Conservation (phyloP, 2,888 invertebrate species). For the Elmis aenea region DNA sequence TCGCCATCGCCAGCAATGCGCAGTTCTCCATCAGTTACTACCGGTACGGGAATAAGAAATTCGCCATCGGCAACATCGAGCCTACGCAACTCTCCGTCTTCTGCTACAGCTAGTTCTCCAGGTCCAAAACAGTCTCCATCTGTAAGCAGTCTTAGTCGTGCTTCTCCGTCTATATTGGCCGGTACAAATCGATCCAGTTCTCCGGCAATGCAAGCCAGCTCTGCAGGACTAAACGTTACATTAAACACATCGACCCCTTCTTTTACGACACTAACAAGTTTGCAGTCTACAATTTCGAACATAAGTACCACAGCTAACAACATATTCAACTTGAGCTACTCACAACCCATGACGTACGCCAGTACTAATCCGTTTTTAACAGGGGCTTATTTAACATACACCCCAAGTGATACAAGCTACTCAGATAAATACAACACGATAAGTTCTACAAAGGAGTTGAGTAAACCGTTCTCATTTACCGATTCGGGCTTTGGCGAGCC, state of each 20-base stretch:
- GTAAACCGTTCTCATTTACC: slow-evolving; percentile 36
- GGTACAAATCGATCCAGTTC: slow-evolving; percentile 38
- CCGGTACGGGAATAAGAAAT: slow-evolving; percentile 35
- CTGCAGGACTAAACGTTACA: slow-evolving; percentile 59
- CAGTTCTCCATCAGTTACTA: slow-evolving; percentile 21
- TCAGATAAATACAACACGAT: slow-evolving; percentile 44
- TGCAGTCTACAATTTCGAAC: slow-evolving; percentile 40
- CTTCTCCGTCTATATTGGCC: slow-evolving; percentile 45
- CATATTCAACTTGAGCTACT: slow-evolving; percentile 34
- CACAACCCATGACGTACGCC: slow-evolving; percentile 43
- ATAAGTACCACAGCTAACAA: slow-evolving; percentile 38
- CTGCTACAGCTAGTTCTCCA: slow-evolving; percentile 38
- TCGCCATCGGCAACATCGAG: slow-evolving; percentile 42
- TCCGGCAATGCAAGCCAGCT: slow-evolving; percentile 51
- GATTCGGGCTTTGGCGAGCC: slow-evolving; percentile 25
- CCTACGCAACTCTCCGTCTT: slow-evolving; percentile 40
- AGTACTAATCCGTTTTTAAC: slow-evolving; percentile 59
- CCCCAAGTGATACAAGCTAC: slow-evolving; percentile 31
- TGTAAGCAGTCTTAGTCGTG: slow-evolving; percentile 41
- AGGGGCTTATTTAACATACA: slow-evolving; percentile 45
- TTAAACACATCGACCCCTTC: slow-evolving; percentile 48
- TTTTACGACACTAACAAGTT: slow-evolving; percentile 38
- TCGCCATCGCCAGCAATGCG: slow-evolving; percentile 42
- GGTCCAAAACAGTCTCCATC: slow-evolving; percentile 41
- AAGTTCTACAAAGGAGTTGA: slow-evolving; percentile 35